Evolutionary conservation across 2,113 vertebrate species (phyloP), one percentile per base, ranked within the genome.

Genomic region (Gambusia holbrooki): DNA sequence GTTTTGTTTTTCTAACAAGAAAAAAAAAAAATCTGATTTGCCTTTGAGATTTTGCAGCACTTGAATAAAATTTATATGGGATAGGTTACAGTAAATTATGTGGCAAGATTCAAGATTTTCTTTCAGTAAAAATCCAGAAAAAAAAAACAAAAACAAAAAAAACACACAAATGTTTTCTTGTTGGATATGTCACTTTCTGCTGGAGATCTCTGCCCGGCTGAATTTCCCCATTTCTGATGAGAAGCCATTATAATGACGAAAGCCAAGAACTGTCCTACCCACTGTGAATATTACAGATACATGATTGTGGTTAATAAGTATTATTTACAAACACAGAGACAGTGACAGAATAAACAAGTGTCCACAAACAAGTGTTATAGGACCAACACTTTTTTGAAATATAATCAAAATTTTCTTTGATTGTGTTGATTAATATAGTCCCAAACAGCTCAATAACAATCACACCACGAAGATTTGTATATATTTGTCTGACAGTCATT

Each of bases 311-410:
- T 98, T 97, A 99, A 95, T 97, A 98, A 94, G 92, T 94, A 94
- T 93, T 99, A 99, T 99, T 97, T 99, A 99, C 98, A 99, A 95
- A 95, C 96, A 97, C 96, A 95, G 93, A 95, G 97, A 98, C 92
- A 94, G 94, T 96, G 95, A 96, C 95, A 84, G 93, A 96, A 96
- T 96, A 96, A 95, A 95, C 94, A 95, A 96, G 96, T 96, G 96
- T 97, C 95, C 95, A 97, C 96, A 96, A 96, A 96, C 89, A 93
- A 58, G 95, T 95, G 95, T 97, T 96, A 96, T 96, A 94, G 96
- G 95, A 96, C 96, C 96, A 93, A 95, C 94, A 96, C 94, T 93
- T 95, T 96, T 95, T n/a, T 85, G 87, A 89, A 94, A 94, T 95
- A 94, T 94, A 93, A 89, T 89, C 95, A 91, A 19, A 81, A 76